phyloP scores from a whole-genome alignment of 1,140 invertebrate species.

The Hypsibius dujardini region DNA sequence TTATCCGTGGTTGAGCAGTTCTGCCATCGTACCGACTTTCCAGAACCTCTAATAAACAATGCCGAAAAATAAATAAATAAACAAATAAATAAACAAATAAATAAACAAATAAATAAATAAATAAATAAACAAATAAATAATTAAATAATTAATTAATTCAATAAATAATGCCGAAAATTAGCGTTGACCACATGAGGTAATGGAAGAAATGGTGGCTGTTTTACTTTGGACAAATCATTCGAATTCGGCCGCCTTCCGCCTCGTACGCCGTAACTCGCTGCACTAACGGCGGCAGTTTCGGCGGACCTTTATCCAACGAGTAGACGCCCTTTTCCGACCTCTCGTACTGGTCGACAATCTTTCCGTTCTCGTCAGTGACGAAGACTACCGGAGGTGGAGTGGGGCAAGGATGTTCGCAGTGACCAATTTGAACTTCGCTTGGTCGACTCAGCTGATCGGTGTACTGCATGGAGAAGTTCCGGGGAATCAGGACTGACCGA shows the following conservation, averaged over 20 bases:
- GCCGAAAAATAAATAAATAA: too few relatives aligned
- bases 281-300: neutral
- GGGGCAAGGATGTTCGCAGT: slow-evolving; percentile 7
- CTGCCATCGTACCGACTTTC: slow-evolving; percentile 13
- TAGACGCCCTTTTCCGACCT: neutral
- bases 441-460: neutral
- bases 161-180: neutral
- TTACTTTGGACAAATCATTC: neutral
- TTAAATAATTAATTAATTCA: neutral
- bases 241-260: neutral
- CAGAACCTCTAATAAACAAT: neutral
- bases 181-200: neutral
- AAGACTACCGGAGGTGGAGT: neutral
- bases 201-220: neutral
- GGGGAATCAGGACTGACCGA: neutral
- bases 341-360: slow-evolving; percentile 7
- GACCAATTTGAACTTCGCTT: slow-evolving; percentile 1
- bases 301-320: neutral
- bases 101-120: neutral
- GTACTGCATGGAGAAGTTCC: neutral
- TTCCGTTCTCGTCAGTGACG: neutral
- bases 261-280: neutral
- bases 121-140: neutral
- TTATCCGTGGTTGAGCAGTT: slow-evolving; percentile 10
- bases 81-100: too few relatives aligned